Percentiles rank a stretch among this genome's conserved stretches.
These are phyloP conservation scores for Notodonta dromedarius DNA, from an alignment of 2,888 invertebrate species.

Conservation along the genomic window DNA sequence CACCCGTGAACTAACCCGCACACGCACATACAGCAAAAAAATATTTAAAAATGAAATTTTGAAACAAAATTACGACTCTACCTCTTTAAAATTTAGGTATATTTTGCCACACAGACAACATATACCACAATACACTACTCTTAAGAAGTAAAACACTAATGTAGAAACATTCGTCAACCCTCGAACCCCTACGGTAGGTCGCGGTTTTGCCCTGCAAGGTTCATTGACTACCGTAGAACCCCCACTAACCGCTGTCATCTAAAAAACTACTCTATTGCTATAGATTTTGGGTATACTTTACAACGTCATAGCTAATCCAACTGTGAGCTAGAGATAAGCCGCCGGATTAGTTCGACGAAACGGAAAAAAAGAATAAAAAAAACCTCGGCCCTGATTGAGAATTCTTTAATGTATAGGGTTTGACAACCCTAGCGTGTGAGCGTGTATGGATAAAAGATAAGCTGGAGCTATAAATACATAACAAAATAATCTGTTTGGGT, in stretches of 20 bases:
- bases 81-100: neutral
- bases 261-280: constrained; percentile 39
- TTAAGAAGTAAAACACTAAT: constrained; percentile 29
- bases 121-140: neutral
- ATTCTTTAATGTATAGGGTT: constrained; percentile 46
- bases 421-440: constrained; percentile 32
- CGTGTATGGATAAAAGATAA: constrained; percentile 8
- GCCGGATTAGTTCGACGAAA: constrained; percentile 71
- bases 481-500: neutral
- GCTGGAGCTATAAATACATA: neutral
- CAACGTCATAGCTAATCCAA: constrained; percentile 31
- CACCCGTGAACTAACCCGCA: constrained; percentile 35
- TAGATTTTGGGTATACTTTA: constrained; percentile 31
- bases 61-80: neutral
- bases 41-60: neutral
- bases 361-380: constrained; percentile 68
- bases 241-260: constrained; percentile 42
- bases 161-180: constrained; percentile 53
- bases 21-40: constrained; percentile 27
- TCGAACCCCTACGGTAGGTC: constrained; percentile 74
- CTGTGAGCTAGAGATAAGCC: constrained; percentile 77
- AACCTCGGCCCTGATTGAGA: constrained; percentile 63
- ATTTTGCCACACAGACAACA: constrained; percentile 28
- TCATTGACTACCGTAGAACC: constrained; percentile 68
- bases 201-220: constrained; percentile 68